These are phyloP conservation scores for Lamprologus tigripictilis DNA, from an alignment of 2,113 vertebrate species.

Conservation along the genomic window DNA sequence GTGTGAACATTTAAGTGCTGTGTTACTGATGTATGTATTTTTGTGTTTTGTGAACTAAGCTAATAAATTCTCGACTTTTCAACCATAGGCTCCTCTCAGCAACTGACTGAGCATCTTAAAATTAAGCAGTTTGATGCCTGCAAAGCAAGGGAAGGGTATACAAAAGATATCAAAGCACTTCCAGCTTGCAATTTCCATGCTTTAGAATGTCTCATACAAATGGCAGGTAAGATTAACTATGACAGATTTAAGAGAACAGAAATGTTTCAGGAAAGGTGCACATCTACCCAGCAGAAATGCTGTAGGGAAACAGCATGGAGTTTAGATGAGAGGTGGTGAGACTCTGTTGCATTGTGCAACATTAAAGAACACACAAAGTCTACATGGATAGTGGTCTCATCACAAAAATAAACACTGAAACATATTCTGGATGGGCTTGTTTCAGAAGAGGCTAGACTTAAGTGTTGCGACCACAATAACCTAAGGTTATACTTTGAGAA, in stretches of 20 bases:
- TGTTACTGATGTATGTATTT: neutral
- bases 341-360: neutral
- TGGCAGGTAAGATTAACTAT: neutral
- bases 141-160: neutral
- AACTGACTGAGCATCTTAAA: neutral
- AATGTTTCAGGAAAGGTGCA: neutral
- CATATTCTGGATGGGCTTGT: neutral
- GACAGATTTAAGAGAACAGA: neutral
- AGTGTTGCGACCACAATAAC: neutral
- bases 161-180: neutral
- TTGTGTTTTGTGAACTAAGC: neutral
- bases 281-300: neutral
- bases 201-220: neutral
- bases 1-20: neutral
- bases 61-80: neutral
- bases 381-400: accelerated
- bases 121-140: neutral
- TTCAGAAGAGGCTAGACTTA: neutral
- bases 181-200: neutral
- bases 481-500: neutral
- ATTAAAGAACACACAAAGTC: neutral
- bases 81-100: neutral
- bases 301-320: neutral
- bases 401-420: neutral
- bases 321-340: neutral